phyloP scores from a whole-genome alignment of 1,140 invertebrate genomes.

The Ceratina calcarata region DNA sequence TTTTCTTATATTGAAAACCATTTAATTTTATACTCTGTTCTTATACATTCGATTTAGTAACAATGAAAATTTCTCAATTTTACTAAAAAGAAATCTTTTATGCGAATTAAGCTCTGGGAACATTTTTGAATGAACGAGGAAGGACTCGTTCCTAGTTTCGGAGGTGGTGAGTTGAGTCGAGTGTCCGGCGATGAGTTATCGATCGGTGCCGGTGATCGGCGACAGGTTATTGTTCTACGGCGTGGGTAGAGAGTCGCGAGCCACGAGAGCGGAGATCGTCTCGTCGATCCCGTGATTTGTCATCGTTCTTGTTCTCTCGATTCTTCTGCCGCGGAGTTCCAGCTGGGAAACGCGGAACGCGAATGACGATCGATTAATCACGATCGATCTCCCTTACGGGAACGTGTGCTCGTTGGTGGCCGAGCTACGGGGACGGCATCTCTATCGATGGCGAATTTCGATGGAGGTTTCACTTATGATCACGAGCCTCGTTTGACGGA shows the following conservation, averaged over 20 bases:
- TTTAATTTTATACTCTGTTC: no score
- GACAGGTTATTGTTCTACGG: constrained; percentile 62
- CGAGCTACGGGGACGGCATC: no score
- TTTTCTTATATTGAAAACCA: no score
- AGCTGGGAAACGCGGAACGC: constrained; percentile 25
- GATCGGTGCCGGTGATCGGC: constrained; percentile 53
- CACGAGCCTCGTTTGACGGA: not conserved
- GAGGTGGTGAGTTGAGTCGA: constrained; percentile 44
- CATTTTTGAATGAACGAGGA: no score
- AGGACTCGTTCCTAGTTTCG: not conserved
- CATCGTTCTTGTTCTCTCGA: constrained; percentile 62
- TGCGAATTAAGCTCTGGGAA: no score
- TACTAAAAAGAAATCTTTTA: not conserved
- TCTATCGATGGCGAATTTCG: not conserved
- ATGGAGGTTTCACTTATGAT: not conserved
- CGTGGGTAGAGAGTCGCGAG: constrained; percentile 33
- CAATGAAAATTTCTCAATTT: not conserved
- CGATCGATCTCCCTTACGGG: constrained; percentile 19
- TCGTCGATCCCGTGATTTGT: constrained; percentile 58
- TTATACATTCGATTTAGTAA: no score
- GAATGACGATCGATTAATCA: constrained; percentile 48
- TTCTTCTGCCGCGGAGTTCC: not conserved
- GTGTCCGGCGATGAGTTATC: constrained; percentile 59
- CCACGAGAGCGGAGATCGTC: constrained; percentile 48
- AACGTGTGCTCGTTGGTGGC: not conserved